Conservation (phyloP, 2,888 invertebrate species). For the Biston betularia region DNA sequence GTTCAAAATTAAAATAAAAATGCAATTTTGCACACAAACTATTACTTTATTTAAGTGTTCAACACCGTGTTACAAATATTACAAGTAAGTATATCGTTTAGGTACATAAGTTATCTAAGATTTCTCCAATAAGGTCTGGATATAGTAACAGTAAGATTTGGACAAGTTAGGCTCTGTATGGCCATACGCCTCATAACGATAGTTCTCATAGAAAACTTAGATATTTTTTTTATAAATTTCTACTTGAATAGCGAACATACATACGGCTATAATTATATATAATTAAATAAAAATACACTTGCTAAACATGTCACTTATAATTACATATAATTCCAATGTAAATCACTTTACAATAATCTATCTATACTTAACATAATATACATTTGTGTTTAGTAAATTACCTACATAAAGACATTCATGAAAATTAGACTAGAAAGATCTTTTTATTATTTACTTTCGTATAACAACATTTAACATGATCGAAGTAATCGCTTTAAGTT, state of each 20-base stretch:
- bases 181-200: conserved; percentile 33
- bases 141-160: conserved; percentile 19
- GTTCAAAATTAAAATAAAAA: conserved; percentile 7
- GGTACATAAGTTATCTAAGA: conserved; percentile 11
- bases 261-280: not conserved
- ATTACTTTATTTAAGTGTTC: conserved; percentile 54
- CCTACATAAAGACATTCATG: conserved; percentile 25
- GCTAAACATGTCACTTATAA: conserved; percentile 20
- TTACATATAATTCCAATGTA: conserved; percentile 18
- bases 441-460: conserved; percentile 32
- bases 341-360: conserved; percentile 24
- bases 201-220: conserved; percentile 9
- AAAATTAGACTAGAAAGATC: conserved; percentile 49
- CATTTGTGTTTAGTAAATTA: conserved; percentile 27
- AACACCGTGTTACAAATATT: conserved; percentile 48
- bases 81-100: conserved; percentile 10
- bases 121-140: conserved; percentile 21
- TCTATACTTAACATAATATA: conserved; percentile 32
- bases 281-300: conserved; percentile 25
- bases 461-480: conserved; percentile 40
- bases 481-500: conserved; percentile 25
- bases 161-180: conserved; percentile 33
- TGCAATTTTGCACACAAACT: conserved; percentile 49
- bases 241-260: conserved; percentile 8
- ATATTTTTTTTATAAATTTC: conserved; percentile 1